Conservation (phyloP, 2,888 invertebrate species). For the Cenopis cana region DNA sequence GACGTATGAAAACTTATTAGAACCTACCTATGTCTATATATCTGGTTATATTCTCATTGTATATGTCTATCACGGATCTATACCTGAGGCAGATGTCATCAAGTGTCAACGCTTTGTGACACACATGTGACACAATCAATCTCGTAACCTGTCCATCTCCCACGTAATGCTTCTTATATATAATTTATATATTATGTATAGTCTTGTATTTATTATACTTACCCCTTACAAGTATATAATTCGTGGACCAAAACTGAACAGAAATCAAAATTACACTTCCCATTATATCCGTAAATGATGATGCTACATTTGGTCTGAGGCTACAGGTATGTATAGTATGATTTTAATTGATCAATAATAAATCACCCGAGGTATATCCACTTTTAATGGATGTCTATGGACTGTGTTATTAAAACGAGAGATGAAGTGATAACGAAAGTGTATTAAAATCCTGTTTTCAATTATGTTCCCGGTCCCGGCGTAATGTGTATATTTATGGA, state of each 20-base stretch:
- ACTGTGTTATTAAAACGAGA: background rate
- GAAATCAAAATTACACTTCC: slow-evolving; percentile 4
- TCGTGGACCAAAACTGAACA: background rate
- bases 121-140: no score
- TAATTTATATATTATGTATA: background rate
- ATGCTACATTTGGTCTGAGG: no score
- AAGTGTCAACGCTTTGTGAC: no score
- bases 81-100: no score
- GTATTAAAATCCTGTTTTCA: slow-evolving; percentile 27
- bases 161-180: background rate
- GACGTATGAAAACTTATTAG: no score
- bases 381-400: background rate
- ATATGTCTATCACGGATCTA: no score
- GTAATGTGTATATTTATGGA: slow-evolving; percentile 31
- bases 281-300: background rate
- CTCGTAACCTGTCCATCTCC: background rate
- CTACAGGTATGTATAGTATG: background rate
- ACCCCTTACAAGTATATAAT: background rate
- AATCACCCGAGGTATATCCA: background rate
- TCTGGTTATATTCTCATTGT: no score
- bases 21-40: no score
- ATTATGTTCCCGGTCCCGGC: slow-evolving; percentile 34
- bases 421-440: slow-evolving; percentile 9
- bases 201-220: background rate
- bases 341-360: background rate